phyloP scores from a whole-genome alignment of 2,797 vertebrate species.

The Hippocampus kuda region DNA sequence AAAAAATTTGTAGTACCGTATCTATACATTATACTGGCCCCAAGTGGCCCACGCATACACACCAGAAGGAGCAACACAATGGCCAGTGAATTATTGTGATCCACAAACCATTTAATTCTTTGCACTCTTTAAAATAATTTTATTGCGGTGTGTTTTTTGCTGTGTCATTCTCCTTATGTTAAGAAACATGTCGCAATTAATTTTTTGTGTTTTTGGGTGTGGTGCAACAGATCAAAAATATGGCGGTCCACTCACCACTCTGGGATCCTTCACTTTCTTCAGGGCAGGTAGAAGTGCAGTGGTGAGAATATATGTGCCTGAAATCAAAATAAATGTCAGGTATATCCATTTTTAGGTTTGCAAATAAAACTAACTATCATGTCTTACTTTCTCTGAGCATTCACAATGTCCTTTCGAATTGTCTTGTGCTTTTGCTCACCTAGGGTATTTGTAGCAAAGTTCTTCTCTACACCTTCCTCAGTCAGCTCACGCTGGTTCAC shows the following conservation, averaged over 20 bases:
- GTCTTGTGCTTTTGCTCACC: slow-evolving; percentile 51
- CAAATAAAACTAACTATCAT: neutral
- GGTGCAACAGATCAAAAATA: neutral
- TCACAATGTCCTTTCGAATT: neutral
- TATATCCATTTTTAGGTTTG: neutral
- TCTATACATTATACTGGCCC: neutral
- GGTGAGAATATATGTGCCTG: slow-evolving; percentile 78
- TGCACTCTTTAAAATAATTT: neutral
- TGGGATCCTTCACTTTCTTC: slow-evolving; percentile 67
- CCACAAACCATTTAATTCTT: neutral
- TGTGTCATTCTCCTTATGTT: neutral
- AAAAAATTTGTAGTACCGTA: neutral
- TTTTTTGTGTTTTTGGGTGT: neutral
- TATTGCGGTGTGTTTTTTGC: neutral
- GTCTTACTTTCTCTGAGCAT: neutral
- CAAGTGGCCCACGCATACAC: neutral
- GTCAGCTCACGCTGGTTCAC: slow-evolving; percentile 76
- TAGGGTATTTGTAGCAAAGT: slow-evolving; percentile 79
- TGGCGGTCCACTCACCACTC: slow-evolving; percentile 65
- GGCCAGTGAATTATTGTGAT: neutral
- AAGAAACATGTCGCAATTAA: too few species aligned
- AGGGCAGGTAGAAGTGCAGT: slow-evolving; percentile 70
- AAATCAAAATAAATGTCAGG: slow-evolving; percentile 5
- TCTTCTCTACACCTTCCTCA: slow-evolving; percentile 77
- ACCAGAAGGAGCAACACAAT: neutral